Evolutionary conservation across 2,888 invertebrate species (phyloP), one percentile per base, ranked within the genome.

Genomic region (Epirrhoe alternata): DNA sequence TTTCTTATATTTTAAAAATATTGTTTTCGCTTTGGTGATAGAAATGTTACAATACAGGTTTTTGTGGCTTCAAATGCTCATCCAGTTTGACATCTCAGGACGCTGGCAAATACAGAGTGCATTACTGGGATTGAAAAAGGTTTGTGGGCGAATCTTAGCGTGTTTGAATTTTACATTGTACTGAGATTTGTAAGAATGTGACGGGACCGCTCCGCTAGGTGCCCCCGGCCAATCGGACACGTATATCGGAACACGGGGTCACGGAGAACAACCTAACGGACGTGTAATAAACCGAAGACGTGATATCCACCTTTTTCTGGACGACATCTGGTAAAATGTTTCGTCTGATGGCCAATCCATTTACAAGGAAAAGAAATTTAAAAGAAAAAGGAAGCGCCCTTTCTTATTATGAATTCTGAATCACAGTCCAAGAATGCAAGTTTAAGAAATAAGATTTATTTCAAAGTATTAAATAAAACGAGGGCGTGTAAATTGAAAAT

Each of bases 261-360:
- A 88, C 87, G 86, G 77, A 79, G 75, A 83, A 78, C 77, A 75
- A 73, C 81, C 78, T 80, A 86, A 86, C 86, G 88, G 85, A 88
- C 88, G 87, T 86, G 87, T 86, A 87, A 89, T 92, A 92, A 92
- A 92, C 84, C 80, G 81, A 80, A 88, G 86, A 91, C 91, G 91
- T 91, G 91, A 90, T 86, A 85, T 84, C 84, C 76, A 77, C 80
- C 81, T 82, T 83, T 83, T 82, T 78, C 77, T 77, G 71, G 74
- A 71, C 76, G 74, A 80, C 80, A 80, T 83, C 78, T 78, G 77
- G 71, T 72, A 79, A 84, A 83, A 80, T 77, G 79, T 77, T 76
- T 76, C 77, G 47, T 73, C 74, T 71, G 75, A 78, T 75, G 67
- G 66, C 69, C 74, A 74, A 74, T 74, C 73, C 73, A 70, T 78